Evolutionary conservation across 2,113 vertebrate species (phyloP).

Genomic region (Reinhardtius hippoglossoides): DNA sequence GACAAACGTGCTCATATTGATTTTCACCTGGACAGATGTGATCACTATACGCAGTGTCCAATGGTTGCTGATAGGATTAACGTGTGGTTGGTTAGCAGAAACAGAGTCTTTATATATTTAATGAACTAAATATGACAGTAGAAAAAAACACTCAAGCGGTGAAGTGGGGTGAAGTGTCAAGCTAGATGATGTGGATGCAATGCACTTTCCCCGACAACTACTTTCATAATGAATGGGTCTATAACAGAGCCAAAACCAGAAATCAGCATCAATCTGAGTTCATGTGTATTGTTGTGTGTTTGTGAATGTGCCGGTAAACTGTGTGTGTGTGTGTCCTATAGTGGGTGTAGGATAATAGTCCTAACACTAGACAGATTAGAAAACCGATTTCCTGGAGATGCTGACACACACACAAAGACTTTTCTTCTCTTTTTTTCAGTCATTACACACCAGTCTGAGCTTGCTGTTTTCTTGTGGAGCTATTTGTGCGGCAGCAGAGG

Average conservation of each 20-base stretch:
- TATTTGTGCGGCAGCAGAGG: constrained; percentile 15
- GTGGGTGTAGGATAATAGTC: constrained; percentile 38
- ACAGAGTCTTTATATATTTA: not conserved
- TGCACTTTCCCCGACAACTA: not conserved
- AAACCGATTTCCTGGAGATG: constrained; percentile 51
- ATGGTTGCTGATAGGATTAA: not conserved
- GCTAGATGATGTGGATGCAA: not conserved
- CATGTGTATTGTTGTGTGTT: constrained; percentile 5
- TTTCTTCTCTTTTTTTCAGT: constrained; percentile 22
- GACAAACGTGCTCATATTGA: no score
- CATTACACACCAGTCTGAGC: constrained; percentile 37
- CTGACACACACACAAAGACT: constrained; percentile 55
- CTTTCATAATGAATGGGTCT: constrained; percentile 45
- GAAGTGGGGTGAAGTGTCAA: not conserved
- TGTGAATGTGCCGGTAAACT: not conserved
- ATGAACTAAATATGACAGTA: not conserved
- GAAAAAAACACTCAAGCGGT: not conserved
- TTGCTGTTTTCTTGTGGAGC: constrained; percentile 2
- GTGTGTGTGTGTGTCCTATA: constrained; percentile 7
- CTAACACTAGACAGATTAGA: constrained; percentile 45
- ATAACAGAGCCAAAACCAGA: constrained; percentile 22
- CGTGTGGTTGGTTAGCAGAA: not conserved
- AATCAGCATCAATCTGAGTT: constrained; percentile 36
- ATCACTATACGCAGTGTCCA: no score
- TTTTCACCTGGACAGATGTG: no score